phyloP scores from a whole-genome alignment of 2,888 invertebrate species.

The Malthinus seriepunctatus region DNA sequence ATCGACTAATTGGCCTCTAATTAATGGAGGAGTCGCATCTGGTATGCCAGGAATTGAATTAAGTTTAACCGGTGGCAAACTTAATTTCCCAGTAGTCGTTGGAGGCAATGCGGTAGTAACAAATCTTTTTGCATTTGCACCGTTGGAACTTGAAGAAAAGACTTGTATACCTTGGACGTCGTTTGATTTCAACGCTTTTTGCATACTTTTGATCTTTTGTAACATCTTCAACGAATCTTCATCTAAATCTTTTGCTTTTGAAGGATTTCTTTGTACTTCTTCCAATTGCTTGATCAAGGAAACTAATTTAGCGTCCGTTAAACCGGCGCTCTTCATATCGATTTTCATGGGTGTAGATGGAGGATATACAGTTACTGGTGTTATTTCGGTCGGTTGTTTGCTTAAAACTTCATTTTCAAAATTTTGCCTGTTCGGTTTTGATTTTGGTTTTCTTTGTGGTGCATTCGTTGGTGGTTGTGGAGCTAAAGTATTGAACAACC shows the following conservation, averaged over 20 bases:
- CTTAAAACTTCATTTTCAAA: constrained; percentile 13
- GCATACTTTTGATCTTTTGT: constrained; percentile 24
- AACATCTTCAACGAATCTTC: constrained; percentile 44
- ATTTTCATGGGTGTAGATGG: constrained; percentile 27
- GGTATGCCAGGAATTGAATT: constrained; percentile 50
- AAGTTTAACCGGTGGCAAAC: constrained; percentile 49
- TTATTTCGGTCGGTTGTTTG: constrained; percentile 41
- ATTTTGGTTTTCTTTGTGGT: constrained; percentile 37
- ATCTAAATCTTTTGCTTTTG: constrained; percentile 43
- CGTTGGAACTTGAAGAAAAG: constrained; percentile 29
- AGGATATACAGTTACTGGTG: constrained; percentile 45
- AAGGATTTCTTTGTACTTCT: constrained; percentile 48
- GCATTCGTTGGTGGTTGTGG: constrained; percentile 14
- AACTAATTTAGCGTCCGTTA: constrained; percentile 44
- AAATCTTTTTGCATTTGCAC: constrained; percentile 16
- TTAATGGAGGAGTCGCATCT: constrained; percentile 41
- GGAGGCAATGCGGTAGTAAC: constrained; percentile 17
- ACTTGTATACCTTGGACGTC: neutral
- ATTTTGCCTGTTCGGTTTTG: constrained; percentile 27
- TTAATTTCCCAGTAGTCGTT: constrained; percentile 27
- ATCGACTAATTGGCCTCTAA: constrained; percentile 63
- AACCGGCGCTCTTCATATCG: constrained; percentile 31
- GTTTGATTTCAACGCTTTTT: neutral
- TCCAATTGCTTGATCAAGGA: constrained; percentile 48
- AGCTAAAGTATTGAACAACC: constrained; percentile 50